Percentiles rank a stretch among this genome's conserved stretches.
Evolutionary conservation across 2,797 vertebrate genomes (phyloP).

Genomic region (Spheniscus humboldti): DNA sequence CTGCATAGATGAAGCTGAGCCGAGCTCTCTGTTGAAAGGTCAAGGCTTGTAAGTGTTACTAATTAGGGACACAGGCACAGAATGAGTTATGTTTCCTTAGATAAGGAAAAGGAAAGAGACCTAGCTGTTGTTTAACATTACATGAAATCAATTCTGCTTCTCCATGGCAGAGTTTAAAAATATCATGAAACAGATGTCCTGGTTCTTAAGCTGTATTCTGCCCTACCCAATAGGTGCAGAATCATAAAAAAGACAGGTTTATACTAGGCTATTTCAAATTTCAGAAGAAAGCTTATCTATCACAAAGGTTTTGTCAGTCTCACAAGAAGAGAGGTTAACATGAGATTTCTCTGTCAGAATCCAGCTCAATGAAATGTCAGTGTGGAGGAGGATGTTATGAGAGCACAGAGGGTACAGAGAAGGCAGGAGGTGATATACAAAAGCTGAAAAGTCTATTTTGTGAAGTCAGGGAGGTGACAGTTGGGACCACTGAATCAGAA

Average conservation of each 20-base stretch:
- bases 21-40: not conserved
- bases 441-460: constrained; percentile 38
- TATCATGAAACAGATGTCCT: not conserved
- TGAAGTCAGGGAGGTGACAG: constrained; percentile 8
- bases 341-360: constrained; percentile 10
- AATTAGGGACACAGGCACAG: constrained; percentile 15
- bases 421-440: constrained; percentile 7
- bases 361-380: not conserved
- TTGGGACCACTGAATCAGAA: not conserved
- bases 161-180: not conserved
- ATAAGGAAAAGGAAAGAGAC: not conserved
- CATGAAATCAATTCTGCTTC: not conserved
- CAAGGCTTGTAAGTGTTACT: constrained; percentile 40
- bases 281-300: not conserved
- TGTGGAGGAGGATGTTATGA: not conserved
- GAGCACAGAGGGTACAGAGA: not conserved
- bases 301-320: not conserved
- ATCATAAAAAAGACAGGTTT: not conserved
- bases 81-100: constrained; percentile 22
- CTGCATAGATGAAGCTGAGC: not conserved
- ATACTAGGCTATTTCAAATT: not conserved
- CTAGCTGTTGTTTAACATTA: not conserved
- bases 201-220: not conserved
- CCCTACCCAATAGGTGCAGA: not conserved
- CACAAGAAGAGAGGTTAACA: not conserved